Evolutionary conservation across 2,888 invertebrate genomes (phyloP).

Genomic region (Eubasilissa splendida): DNA sequence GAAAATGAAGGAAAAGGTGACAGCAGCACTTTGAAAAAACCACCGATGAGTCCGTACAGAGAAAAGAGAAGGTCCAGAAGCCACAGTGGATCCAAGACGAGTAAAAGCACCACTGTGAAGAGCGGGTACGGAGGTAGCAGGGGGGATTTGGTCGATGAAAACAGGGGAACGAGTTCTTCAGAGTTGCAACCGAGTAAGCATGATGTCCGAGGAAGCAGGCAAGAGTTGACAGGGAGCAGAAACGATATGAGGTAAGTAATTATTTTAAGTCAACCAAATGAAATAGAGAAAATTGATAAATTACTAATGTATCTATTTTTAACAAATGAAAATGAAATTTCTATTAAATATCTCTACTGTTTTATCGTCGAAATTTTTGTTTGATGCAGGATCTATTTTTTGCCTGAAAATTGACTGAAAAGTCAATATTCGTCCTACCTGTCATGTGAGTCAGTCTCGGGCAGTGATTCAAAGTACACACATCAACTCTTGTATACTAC

Average conservation of each 20-base stretch:
- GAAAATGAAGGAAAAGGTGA: slow-evolving; percentile 37
- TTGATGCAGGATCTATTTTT: too few relatives aligned
- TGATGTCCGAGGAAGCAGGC: slow-evolving; percentile 66
- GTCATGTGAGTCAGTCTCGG: too few relatives aligned
- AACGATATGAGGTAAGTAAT: slow-evolving; percentile 67
- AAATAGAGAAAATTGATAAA: too few relatives aligned
- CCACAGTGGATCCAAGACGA: slow-evolving; percentile 70
- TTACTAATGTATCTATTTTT: too few relatives aligned
- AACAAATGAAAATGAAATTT: too few relatives aligned
- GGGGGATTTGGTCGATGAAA: slow-evolving; percentile 58
- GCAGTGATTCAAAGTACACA: too few relatives aligned
- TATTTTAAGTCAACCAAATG: neutral
- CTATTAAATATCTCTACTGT: too few relatives aligned
- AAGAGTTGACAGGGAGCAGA: slow-evolving; percentile 66
- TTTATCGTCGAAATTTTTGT: too few relatives aligned
- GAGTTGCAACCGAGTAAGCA: slow-evolving; percentile 66
- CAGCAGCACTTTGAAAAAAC: slow-evolving; percentile 61
- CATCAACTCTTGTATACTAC: too few relatives aligned
- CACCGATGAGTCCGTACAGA: slow-evolving; percentile 70
- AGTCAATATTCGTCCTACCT: too few relatives aligned
- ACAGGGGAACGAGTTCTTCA: slow-evolving; percentile 61
- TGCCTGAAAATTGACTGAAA: too few relatives aligned
- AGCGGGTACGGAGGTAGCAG: slow-evolving; percentile 61
- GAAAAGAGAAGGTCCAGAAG: slow-evolving; percentile 65
- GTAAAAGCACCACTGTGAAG: slow-evolving; percentile 63